A percentile compares a stretch with the other conserved stretches of the same genome.
phyloP scores from a whole-genome alignment of 1,140 invertebrate species.

The roundworm (Caenorhabditis elegans) region WBcel235 BX284604.4:6024501-6025000 shows the following conservation, averaged over 20 bases:
- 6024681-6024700: background rate
- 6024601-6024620: background rate
- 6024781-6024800: slow-evolving; percentile 32
- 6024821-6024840: no score
- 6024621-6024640: slow-evolving; percentile 6
- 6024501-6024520: background rate
- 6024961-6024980: no score
- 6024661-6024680: background rate
- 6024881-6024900: background rate
- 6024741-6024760: background rate
- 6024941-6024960: no score
- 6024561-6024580: slow-evolving; percentile 9
- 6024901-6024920: background rate
- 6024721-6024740: background rate
- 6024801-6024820: no score
- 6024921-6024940: no score
- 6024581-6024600: background rate
- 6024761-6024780: slow-evolving; percentile 34
- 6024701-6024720: slow-evolving; percentile 3
- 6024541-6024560: background rate
- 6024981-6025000: no score
- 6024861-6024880: background rate
- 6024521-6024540: slow-evolving; percentile 22
- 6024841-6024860: no score
- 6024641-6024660: background rate